Conservation (phyloP, 1,140 invertebrate species). For the Ceratitis capitata region DNA sequence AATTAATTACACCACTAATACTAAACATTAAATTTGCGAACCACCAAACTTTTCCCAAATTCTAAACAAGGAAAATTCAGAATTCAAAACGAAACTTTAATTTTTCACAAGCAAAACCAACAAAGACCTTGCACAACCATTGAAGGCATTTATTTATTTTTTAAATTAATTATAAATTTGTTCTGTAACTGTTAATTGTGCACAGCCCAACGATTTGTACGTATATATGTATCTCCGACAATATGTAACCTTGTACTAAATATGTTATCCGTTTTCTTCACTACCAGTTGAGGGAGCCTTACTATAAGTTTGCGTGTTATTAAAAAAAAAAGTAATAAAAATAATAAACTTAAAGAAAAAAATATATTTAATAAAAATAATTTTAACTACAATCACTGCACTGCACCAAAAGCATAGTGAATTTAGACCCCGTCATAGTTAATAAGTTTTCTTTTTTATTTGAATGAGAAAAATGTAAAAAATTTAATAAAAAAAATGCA, state of each 20-base stretch:
- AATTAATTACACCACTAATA: neutral
- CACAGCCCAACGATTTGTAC: neutral
- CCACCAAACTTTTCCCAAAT: neutral
- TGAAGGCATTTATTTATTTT: constrained; percentile 14
- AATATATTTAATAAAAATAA: neutral
- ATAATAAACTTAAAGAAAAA: neutral
- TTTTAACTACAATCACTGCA: constrained; percentile 32
- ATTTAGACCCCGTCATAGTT: constrained; percentile 38
- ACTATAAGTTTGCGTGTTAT: constrained; percentile 7
- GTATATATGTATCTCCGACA: neutral
- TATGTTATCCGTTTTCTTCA: constrained; percentile 23
- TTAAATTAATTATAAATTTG: constrained; percentile 12
- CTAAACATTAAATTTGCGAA: neutral
- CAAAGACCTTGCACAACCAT: constrained; percentile 11
- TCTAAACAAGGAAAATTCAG: neutral
- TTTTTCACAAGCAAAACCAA: neutral
- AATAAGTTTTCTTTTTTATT: constrained; percentile 39
- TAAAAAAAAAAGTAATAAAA: neutral
- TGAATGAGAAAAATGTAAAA: constrained; percentile 1
- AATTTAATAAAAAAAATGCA: neutral
- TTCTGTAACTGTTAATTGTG: constrained; percentile 32
- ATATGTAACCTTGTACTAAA: neutral
- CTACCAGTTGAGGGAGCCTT: neutral
- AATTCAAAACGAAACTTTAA: neutral
- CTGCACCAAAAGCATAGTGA: constrained; percentile 28